Evolutionary conservation across 2,888 invertebrate genomes (phyloP), one percentile per base, ranked within the genome.

Genomic region (Caradrina kadenii): DNA sequence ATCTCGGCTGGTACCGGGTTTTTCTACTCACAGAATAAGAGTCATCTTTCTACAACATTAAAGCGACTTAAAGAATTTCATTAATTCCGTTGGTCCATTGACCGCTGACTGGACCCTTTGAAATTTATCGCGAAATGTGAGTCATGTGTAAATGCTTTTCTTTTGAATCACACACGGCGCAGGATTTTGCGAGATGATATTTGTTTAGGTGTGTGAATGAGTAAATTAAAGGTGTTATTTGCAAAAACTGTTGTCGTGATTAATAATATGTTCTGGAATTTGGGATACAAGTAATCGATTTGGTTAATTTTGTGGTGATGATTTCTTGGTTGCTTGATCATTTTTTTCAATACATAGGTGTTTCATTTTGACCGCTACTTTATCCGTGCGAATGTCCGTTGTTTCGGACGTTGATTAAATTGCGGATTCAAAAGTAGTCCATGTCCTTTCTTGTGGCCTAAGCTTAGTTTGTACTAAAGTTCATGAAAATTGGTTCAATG

Each of bases 111-210:
- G 77, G 80, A 76, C 82, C 87, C 86, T 87, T 86, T 80, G 85
- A 85, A 85, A 86, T 83, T 85, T 88, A 90, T 90, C 90, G 89
- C 88, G 84, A 88, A 89, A 81, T 86, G 82, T 93, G 93, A 94
- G 75, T 93, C 93, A 94, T 72, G 70, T 65, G 76, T 86, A 88
- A 90, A 92, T 93, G 88, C 87, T 88, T 91, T 88, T 86, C 89
- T 88, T 90, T 91, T 93, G 93, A 93, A 88, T 93, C 92, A 92
- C 76, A 60, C 77, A 67, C 63, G 67, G 63, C 15, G 54, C 60
- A 73, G 79, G 70, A 76, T 75, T 76, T 64, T 69, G 50, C 17
- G 48, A 81, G 74, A 75, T 66, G 66, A 65, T 70, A 66, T 56
- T 55, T 61, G 55, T 50, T 79, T 70, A 64, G 60, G 67, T 67